Conservation (phyloP, 1,140 invertebrate species). For the Drosophila sturtevanti region DNA sequence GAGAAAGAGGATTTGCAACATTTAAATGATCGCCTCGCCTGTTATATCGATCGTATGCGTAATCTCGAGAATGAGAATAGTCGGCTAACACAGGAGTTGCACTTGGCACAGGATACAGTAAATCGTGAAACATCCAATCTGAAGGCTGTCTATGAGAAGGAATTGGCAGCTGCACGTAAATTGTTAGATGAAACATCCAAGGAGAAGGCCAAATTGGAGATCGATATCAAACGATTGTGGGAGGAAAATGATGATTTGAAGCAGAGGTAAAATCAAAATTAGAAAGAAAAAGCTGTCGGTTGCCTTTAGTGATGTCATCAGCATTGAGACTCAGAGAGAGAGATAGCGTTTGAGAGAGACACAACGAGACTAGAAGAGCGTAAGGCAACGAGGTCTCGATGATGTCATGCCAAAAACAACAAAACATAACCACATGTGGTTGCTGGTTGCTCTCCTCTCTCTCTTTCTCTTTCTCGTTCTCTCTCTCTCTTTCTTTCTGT, state of each 20-base stretch:
- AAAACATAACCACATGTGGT: conserved; percentile 56
- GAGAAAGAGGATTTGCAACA: conserved; percentile 97
- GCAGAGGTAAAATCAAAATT: conserved; percentile 85
- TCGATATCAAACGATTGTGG: conserved; percentile 93
- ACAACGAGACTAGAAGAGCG: not conserved
- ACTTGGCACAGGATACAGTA: conserved; percentile 90
- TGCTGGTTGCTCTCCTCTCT: conserved; percentile 3
- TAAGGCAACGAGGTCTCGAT: conserved; percentile 32
- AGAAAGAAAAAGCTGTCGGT: not conserved
- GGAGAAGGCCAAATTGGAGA: conserved; percentile 93
- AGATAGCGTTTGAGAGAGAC: conserved; percentile 2
- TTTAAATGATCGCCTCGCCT: conserved; percentile 97
- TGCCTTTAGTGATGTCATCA: conserved; percentile 68
- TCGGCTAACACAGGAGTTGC: conserved; percentile 90
- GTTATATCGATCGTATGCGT: conserved; percentile 97
- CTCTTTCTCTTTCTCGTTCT: conserved; percentile 3
- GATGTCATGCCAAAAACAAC: conserved; percentile 64
- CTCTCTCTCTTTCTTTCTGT: not conserved
- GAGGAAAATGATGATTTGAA: conserved; percentile 94
- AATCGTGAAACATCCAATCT: conserved; percentile 94
- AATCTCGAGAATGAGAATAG: conserved; percentile 96
- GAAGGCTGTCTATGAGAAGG: conserved; percentile 95
- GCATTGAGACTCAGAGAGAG: not conserved
- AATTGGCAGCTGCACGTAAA: conserved; percentile 93
- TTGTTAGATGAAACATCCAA: conserved; percentile 94